Percentiles rank a stretch among this genome's conserved stretches.
These are phyloP conservation scores for Xestobium rufovillosum DNA, from an alignment of 2,888 invertebrate species.

Conservation along the genomic window DNA sequence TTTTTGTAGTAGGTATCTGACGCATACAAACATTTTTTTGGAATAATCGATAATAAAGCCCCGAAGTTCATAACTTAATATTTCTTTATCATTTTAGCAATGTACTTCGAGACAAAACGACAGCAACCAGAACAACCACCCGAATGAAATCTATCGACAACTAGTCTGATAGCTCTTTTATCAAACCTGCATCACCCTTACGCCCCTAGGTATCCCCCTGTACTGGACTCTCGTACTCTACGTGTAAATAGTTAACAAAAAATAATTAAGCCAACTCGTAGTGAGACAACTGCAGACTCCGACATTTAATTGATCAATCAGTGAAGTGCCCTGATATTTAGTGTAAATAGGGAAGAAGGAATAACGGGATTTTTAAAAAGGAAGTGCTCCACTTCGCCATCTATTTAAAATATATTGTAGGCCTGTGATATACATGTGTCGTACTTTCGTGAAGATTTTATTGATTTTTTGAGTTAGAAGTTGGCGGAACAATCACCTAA, in stretches of 20 bases:
- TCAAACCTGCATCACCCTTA: conserved; percentile 60
- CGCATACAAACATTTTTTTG: conserved; percentile 1
- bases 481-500: conserved; percentile 36
- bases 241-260: conserved; percentile 35
- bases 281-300: conserved; percentile 7
- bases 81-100: conserved; percentile 57
- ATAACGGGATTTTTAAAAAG: no score
- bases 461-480: conserved; percentile 30
- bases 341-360: conserved; percentile 16
- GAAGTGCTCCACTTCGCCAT: neutral
- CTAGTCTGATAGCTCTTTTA: conserved; percentile 68
- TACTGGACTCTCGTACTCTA: conserved; percentile 43
- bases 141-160: conserved; percentile 67
- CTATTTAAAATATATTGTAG: conserved; percentile 40
- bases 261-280: neutral
- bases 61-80: no score
- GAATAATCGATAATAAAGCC: no score
- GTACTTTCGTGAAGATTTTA: conserved; percentile 32
- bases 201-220: conserved; percentile 51
- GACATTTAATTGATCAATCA: conserved; percentile 17
- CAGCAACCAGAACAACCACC: conserved; percentile 75
- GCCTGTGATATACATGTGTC: conserved; percentile 46
- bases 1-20: no score
- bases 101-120: conserved; percentile 69
- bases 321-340: conserved; percentile 29